Base-by-base conservation (phyloP, 2,888 invertebrate species). In the Priocnemis perturbator region DNA sequence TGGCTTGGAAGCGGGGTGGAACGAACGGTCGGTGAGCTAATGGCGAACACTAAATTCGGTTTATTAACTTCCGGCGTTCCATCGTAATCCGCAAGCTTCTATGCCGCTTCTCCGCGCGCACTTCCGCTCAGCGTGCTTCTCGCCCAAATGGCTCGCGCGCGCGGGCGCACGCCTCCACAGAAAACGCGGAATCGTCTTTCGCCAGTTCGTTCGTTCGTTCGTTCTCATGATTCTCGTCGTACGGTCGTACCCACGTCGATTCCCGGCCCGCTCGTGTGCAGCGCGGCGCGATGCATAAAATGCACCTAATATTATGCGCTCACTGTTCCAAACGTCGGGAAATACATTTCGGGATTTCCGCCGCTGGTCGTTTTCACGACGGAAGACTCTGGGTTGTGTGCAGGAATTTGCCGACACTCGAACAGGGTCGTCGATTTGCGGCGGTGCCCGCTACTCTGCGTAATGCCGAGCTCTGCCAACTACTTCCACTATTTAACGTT, bases 51-150 rank as follows among this genome's bases (percentile, higher is more conserved):
- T 81, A 83, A 85, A 84, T 85, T 84, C 81, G 76, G 74, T 84
- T 85, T 85, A 85, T 82, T 84, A 84, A 85, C 83, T 83, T 83
- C 82, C 82, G 74, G 75, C 62, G 60, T 68, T 60, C 56, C 58
- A 23, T 52, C 62, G 67, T 68, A 64, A 74, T 77, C 69, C 67
- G 59, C 75, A 50, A 71, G 69, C 67, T 67, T 66, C 69, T 60
- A 37, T 69, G 62, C 58, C 64, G 66, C 63, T 26, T 63, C 67
- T 71, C 73, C 37, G 11, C 37, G 4, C 37, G 37, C 37, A 64
- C 79, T 77, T 79, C 75, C 79, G 71, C 64, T 70, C 65, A 47
- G 67, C 65, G 37, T 76, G 71, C 72, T 75, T 67, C 75, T 60
- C 61, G 71, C 17, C 77, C 76, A 76, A 79, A 76, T 76, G 71